Evolutionary conservation across 2,888 invertebrate genomes (phyloP).

Genomic region (Trichogramma dendrolimi): DNA sequence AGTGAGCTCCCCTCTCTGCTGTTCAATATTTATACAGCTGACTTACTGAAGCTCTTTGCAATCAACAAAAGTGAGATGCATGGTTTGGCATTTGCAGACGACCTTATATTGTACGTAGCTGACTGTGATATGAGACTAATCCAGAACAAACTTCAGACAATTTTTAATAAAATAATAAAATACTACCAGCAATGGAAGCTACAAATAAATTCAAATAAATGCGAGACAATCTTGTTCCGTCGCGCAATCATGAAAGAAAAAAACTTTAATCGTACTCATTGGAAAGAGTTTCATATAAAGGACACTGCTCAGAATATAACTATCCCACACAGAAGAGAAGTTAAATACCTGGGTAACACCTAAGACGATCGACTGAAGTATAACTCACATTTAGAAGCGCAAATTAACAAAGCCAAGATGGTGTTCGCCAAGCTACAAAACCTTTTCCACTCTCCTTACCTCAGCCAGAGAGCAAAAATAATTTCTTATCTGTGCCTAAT

Average conservation of each 20-base stretch:
- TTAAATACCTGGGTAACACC: constrained; percentile 30
- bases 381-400: constrained; percentile 20
- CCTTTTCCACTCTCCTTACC: constrained; percentile 26
- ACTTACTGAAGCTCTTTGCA: constrained; percentile 18
- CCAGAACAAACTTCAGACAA: constrained; percentile 7
- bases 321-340: constrained; percentile 20
- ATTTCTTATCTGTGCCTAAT: constrained; percentile 25
- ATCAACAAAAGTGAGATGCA: constrained; percentile 6
- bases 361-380: constrained; percentile 23
- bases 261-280: neutral
- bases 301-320: neutral
- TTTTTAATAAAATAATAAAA: constrained; percentile 12
- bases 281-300: constrained; percentile 1
- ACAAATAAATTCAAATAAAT: constrained; percentile 16
- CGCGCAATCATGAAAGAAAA: neutral
- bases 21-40: constrained; percentile 29
- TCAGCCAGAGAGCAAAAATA: constrained; percentile 19
- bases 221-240: constrained; percentile 21
- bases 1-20: constrained; percentile 24
- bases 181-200: constrained; percentile 17
- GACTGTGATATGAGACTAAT: neutral
- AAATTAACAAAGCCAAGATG: constrained; percentile 29
- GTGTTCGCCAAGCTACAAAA: constrained; percentile 14
- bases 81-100: constrained; percentile 13
- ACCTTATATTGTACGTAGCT: constrained; percentile 7